Base-by-base conservation (phyloP, 2,888 invertebrate genomes). In the Noctua pronuba region DNA sequence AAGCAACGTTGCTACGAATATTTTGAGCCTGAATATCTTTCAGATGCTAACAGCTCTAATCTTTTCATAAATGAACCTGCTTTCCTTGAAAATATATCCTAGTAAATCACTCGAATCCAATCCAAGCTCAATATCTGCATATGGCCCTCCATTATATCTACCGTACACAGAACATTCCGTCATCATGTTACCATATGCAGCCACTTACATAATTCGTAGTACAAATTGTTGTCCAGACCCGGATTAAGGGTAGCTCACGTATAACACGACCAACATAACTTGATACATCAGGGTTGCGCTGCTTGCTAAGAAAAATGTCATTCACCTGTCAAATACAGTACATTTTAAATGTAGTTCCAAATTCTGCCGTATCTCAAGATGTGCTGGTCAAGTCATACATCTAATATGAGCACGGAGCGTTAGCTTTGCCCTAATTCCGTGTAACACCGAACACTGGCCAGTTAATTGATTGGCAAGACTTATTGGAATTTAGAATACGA, bases 231-330 rank as follows among this genome's bases (percentile, higher is more conserved):
- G 81, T 73, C 65, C 82, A 78, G 72, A 52, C 44, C 70, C 60
- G 82, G 84, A 84, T 82, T 82, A 84, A 70, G 74, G 58, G 58
- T 72, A 73, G 85, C 79, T 76, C 85, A 84, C 69, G 82, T 75
- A 41, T 3, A 41, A 41, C 18, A 4, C 10, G 41, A 28, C 65
- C 65, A 65, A 41, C n/a, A 18, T 28, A 28, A 65, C 65, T 41
- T 65, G 41, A 65, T 2, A 41, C n/a, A 8, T 65, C 24, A 16
- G 16, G 65, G 41, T 18, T 24, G 65, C 41, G 65, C 41, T 44
- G 41, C n/a, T 41, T 41, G 65, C n/a, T n/a, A 41, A 41, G 65
- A 41, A 65, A 65, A 41, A n/a, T 65, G 8, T 28, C 0, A 28
- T 44, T 65, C 7, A 41, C n/a, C n/a, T 65, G 65, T 18, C 41